These are phyloP conservation scores for Drosophila micromelanica DNA, from an alignment of 1,140 invertebrate species.

Conservation along the genomic window DNA sequence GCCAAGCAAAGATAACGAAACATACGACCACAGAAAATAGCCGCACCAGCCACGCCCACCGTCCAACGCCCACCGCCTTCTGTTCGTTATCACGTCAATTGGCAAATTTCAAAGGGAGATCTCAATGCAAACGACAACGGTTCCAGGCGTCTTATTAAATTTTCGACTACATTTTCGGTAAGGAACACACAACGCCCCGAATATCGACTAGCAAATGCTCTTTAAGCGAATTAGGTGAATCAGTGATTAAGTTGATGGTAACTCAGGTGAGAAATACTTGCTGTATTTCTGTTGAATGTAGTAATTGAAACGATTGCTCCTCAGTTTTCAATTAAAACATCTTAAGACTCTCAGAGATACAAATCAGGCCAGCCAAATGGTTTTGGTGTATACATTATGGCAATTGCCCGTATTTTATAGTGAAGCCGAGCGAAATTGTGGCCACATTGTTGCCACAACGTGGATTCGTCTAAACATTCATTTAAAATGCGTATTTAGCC, in stretches of 20 bases:
- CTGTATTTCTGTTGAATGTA: no score
- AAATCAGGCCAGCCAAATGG: no score
- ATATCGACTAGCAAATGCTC: background rate
- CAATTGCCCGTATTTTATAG: background rate
- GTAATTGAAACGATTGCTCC: no score
- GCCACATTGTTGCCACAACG: slow-evolving; percentile 36
- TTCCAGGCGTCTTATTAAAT: slow-evolving; percentile 27
- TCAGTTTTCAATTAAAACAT: no score
- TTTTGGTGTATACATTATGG: background rate
- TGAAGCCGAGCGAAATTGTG: slow-evolving; percentile 3
- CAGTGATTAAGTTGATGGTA: no score
- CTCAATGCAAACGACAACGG: slow-evolving; percentile 29
- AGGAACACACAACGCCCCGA: background rate
- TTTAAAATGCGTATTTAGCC: slow-evolving; percentile 57
- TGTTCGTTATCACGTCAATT: slow-evolving; percentile 21
- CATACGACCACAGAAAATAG: background rate
- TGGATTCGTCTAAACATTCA: slow-evolving; percentile 58
- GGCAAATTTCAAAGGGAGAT: slow-evolving; percentile 38
- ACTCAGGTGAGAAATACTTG: no score
- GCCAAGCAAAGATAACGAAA: slow-evolving; percentile 17
- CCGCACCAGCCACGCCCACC: slow-evolving; percentile 18
- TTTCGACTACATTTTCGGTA: slow-evolving; percentile 30
- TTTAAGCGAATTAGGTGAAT: background rate
- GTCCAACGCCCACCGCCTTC: slow-evolving; percentile 40
- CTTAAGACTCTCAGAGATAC: no score